Evolutionary conservation across 2,113 vertebrate genomes (phyloP).

Genomic region (Atractosteus spatula): DNA sequence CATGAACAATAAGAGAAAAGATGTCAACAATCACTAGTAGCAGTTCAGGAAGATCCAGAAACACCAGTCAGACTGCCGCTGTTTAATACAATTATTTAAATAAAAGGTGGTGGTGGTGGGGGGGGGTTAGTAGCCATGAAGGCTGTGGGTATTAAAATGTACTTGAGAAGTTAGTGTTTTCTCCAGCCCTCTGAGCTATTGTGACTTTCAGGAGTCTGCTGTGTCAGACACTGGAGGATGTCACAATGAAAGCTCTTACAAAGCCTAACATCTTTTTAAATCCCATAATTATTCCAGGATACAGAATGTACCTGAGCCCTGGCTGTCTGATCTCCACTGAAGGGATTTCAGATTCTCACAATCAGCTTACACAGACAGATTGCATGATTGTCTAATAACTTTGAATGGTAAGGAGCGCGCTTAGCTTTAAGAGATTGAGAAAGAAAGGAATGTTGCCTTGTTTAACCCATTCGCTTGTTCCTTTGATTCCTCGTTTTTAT

Average conservation of each 20-base stretch:
- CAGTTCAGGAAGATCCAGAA: no score
- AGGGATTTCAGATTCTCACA: slow-evolving; percentile 44
- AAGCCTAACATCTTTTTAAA: slow-evolving; percentile 73
- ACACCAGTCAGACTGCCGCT: no score
- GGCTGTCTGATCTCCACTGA: slow-evolving; percentile 65
- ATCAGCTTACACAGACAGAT: background rate
- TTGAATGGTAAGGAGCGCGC: background rate
- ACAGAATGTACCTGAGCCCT: slow-evolving; percentile 67
- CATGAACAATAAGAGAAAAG: no score
- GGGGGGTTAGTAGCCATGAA: no score
- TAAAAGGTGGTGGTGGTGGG: no score
- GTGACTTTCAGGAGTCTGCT: slow-evolving; percentile 56
- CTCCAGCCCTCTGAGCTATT: slow-evolving; percentile 62
- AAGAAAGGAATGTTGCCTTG: background rate
- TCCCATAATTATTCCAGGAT: slow-evolving; percentile 75
- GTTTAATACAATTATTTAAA: no score
- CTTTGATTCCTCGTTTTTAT: no score
- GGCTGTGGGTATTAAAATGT: no score
- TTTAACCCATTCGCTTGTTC: no score
- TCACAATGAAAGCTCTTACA: slow-evolving; percentile 71
- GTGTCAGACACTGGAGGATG: slow-evolving; percentile 67
- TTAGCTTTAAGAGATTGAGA: background rate
- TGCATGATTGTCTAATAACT: background rate
- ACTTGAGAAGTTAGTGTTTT: slow-evolving; percentile 38
- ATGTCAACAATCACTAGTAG: no score